Conservation (phyloP, 2,113 vertebrate species). For the Gasterosteus nipponicus region DNA sequence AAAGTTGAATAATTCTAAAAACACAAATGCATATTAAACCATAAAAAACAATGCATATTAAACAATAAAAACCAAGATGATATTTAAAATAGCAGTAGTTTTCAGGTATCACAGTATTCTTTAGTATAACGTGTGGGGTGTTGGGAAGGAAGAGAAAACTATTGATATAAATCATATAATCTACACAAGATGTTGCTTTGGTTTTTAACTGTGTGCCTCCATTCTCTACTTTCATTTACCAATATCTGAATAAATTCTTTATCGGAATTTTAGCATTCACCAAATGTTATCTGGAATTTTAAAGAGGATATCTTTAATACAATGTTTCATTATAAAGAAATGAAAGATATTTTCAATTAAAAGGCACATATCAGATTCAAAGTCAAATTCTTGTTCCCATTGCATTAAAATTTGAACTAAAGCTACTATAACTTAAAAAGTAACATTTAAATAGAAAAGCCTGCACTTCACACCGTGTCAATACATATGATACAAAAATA, state of each 20-base stretch:
- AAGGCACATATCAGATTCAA: constrained; percentile 63
- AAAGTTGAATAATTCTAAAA: constrained; percentile 3
- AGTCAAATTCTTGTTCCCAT: constrained; percentile 7
- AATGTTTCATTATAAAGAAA: constrained; percentile 18
- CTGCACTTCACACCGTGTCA: constrained; percentile 10
- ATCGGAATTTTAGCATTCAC: neutral
- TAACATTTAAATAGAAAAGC: constrained; percentile 31
- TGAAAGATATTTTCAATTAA: constrained; percentile 45
- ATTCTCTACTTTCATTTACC: neutral
- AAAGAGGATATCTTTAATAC: neutral
- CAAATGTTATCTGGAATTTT: neutral
- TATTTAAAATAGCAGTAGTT: constrained; percentile 46
- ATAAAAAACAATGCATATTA: neutral
- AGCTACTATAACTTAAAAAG: neutral
- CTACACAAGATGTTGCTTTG: constrained; percentile 11
- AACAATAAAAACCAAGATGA: neutral
- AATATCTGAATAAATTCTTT: neutral
- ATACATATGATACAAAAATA: constrained; percentile 27
- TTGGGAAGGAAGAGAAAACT: neutral
- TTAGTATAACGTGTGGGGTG: neutral
- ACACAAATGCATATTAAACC: neutral
- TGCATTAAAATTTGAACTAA: neutral
- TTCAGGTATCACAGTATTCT: constrained; percentile 41
- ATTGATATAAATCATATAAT: neutral
- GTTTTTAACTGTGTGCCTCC: neutral